Percentiles rank a stretch among this genome's conserved stretches.
These are phyloP conservation scores for Apotomis betuletana DNA, from an alignment of 2,888 invertebrate genomes.

Conservation along the genomic window DNA sequence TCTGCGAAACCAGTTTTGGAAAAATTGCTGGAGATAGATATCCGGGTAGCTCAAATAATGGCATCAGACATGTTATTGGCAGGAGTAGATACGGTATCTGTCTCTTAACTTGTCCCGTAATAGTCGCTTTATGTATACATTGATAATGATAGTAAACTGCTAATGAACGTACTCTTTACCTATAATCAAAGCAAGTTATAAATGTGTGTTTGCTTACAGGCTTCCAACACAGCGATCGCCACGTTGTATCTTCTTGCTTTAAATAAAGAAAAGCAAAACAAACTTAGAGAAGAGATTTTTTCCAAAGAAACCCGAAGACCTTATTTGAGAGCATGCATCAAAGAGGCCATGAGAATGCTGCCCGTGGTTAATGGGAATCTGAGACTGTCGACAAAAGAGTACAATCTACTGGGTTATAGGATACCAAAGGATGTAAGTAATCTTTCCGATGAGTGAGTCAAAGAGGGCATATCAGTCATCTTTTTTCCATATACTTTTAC, in stretches of 20 bases:
- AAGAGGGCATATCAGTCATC: no score
- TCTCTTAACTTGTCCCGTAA: not conserved
- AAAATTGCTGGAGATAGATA: slow-evolving; percentile 83
- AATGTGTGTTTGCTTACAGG: not conserved
- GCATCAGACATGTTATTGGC: slow-evolving; percentile 87
- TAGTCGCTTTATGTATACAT: not conserved
- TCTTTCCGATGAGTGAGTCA: not conserved
- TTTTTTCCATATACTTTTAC: no score
- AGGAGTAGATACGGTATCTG: slow-evolving; percentile 86
- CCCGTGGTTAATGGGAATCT: slow-evolving; percentile 84
- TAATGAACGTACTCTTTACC: no score
- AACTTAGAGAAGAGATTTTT: slow-evolving; percentile 83
- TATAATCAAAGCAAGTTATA: no score
- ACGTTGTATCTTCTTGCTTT: slow-evolving; percentile 85
- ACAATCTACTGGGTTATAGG: slow-evolving; percentile 84
- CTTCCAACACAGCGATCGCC: slow-evolving; percentile 77
- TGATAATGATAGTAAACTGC: not conserved
- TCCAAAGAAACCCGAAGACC: slow-evolving; percentile 59
- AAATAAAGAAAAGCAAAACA: slow-evolving; percentile 85
- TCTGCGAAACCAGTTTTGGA: slow-evolving; percentile 83
- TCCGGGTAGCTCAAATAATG: slow-evolving; percentile 84
- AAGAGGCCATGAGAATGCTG: slow-evolving; percentile 86
- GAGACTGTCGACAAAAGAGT: slow-evolving; percentile 79
- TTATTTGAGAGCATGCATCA: slow-evolving; percentile 88
- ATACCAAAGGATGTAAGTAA: slow-evolving; percentile 84